Conservation (phyloP, 2,888 invertebrate species). For the Drosophila infuscata region DNA sequence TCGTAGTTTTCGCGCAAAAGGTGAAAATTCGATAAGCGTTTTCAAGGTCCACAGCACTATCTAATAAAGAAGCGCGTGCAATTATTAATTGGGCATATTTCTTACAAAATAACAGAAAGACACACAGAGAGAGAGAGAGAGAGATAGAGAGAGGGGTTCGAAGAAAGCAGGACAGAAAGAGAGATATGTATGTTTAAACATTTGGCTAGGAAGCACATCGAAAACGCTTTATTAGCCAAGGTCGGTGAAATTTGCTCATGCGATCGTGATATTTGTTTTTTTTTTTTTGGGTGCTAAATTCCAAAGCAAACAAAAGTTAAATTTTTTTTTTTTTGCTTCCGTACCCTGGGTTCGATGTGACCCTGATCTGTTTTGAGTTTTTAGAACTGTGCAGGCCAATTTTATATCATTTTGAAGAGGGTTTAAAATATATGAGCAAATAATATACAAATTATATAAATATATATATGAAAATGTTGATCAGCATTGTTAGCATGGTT, state of each 20-base stretch:
- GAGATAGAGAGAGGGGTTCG: not conserved
- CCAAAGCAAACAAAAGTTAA: constrained; percentile 35
- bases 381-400: constrained; percentile 33
- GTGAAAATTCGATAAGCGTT: constrained; percentile 82
- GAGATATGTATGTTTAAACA: not conserved
- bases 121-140: too few species aligned
- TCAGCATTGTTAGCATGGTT: not conserved
- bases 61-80: constrained; percentile 50
- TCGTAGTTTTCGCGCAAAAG: constrained; percentile 77
- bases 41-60: constrained; percentile 72
- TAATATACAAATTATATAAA: not conserved
- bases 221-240: constrained; percentile 69
- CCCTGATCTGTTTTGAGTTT: constrained; percentile 47
- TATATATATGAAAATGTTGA: not conserved
- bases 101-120: constrained; percentile 45
- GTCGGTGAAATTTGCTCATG: constrained; percentile 54
- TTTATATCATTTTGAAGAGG: constrained; percentile 8
- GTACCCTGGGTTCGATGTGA: constrained; percentile 10
- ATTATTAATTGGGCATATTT: constrained; percentile 24
- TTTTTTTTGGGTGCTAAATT: constrained; percentile 43
- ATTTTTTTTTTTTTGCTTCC: not conserved
- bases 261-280: constrained; percentile 10
- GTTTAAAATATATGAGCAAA: not conserved
- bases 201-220: constrained; percentile 18
- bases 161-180: not conserved